Evolutionary conservation across 1,140 invertebrate genomes (phyloP).

Genomic region (Neuroterus valhalla): DNA sequence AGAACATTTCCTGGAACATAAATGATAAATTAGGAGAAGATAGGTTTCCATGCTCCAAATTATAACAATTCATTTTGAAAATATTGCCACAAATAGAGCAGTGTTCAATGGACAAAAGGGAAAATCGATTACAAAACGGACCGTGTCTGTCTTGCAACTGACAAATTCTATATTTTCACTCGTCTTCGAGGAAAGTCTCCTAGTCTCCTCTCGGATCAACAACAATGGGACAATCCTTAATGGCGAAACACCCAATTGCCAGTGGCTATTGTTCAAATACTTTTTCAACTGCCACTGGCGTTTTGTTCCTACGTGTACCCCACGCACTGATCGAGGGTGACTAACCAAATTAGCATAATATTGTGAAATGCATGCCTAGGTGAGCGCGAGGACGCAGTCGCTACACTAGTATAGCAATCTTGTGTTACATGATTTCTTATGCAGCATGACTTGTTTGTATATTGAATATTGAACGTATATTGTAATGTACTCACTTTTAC

Average conservation of each 20-base stretch:
- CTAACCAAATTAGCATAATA: conserved; percentile 59
- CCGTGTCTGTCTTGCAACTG: background rate
- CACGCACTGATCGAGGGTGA: conserved; percentile 54
- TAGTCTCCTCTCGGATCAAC: conserved; percentile 37
- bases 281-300: conserved; percentile 38
- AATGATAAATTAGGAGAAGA: no score
- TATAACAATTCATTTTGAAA: background rate
- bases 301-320: conserved; percentile 51
- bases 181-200: conserved; percentile 11
- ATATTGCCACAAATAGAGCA: background rate
- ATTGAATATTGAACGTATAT: no score
- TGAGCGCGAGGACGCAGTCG: conserved; percentile 45
- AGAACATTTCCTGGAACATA: no score
- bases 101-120: background rate
- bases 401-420: no score
- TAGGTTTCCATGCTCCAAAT: background rate
- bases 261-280: conserved; percentile 48
- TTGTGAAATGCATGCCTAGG: conserved; percentile 56
- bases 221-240: conserved; percentile 59
- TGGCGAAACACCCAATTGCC: conserved; percentile 46
- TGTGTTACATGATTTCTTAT: background rate
- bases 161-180: conserved; percentile 23
- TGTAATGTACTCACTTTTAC: no score
- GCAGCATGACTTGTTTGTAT: no score
- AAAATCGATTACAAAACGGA: conserved; percentile 1